Evolutionary conservation across 2,888 invertebrate species (phyloP), one percentile per base, ranked within the genome.

Genomic region (Dioctria rufipes): DNA sequence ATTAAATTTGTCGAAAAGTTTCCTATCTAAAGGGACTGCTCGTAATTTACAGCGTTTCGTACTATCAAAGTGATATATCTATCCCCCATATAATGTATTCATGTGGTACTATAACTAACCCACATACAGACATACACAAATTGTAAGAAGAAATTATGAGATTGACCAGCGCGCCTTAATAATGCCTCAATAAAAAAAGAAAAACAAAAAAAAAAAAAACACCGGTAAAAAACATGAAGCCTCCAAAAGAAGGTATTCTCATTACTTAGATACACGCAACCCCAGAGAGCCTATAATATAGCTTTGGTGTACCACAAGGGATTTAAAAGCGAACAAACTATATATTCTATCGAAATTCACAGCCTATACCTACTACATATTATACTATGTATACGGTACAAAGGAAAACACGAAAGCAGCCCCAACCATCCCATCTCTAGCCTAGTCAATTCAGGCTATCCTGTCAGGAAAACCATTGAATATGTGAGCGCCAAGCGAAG

Each of bases 261-360:
- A 71, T 71, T 71, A 71, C 71, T 71, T 71, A 54, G 71, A 54
- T 71, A 54, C 71, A 71, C 71, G 71, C 71, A 71, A 71, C n/a
- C 71, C 71, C 39, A 49, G 25, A 37, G 71, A 71, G 9, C 54
- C 54, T 39, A 49, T 25, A 25, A 25, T 25, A 25, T 51, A 51
- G n/a, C 37, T 49, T 54, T 71, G 37, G 39, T 37, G 43, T 54
- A 71, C 51, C 49, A 25, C 25, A 71, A 54, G 58, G 71, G 51
- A 54, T 54, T 71, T 71, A 42, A 54, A 54, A 39, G 71, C 13
- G 54, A 54, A 51, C 39, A n/a, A 54, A 54, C 25, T 25, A 25
- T 25, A 25, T 25, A 25, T 25, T 25, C 25, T 25, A 25, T 25
- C 25, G 25, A 25, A 25, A 25, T 25, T 25, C 25, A 25, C 25